phyloP scores from a whole-genome alignment of 2,113 vertebrate genomes.

The Bubo blakistoni region DNA sequence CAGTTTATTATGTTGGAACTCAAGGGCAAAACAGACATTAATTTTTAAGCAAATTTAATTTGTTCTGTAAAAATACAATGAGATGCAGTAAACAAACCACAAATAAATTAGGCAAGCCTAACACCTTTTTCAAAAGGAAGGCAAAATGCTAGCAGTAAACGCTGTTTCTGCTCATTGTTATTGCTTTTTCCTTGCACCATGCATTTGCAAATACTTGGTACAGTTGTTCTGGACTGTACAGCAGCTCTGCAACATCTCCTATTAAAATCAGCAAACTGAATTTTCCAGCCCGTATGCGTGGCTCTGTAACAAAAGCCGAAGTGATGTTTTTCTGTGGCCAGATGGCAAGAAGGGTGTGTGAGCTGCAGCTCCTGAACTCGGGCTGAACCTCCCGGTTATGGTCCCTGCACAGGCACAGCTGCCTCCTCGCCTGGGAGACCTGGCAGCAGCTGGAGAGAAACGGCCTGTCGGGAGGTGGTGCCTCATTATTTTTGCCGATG shows the following conservation, averaged over 20 bases:
- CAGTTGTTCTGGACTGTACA: not conserved
- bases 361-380: not conserved
- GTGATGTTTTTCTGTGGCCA: constrained; percentile 22
- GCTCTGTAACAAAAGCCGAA: not conserved
- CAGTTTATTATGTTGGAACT: not conserved
- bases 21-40: not conserved
- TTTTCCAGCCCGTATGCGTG: not conserved
- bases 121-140: not conserved
- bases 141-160: not conserved
- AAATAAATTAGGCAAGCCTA: not conserved
- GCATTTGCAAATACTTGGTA: not conserved
- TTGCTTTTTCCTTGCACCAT: not conserved
- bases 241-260: not conserved
- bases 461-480: not conserved
- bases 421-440: not conserved
- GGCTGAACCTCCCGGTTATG: not conserved
- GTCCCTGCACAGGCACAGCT: not conserved
- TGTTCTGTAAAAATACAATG: not conserved
- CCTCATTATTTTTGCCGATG: not conserved
- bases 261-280: not conserved
- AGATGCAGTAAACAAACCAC: not conserved
- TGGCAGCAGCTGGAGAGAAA: not conserved
- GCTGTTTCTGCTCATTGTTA: not conserved
- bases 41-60: not conserved
- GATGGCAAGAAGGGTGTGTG: not conserved